These are phyloP conservation scores for Poecilia gillii DNA, from an alignment of 2,797 vertebrate genomes.

Conservation along the genomic window DNA sequence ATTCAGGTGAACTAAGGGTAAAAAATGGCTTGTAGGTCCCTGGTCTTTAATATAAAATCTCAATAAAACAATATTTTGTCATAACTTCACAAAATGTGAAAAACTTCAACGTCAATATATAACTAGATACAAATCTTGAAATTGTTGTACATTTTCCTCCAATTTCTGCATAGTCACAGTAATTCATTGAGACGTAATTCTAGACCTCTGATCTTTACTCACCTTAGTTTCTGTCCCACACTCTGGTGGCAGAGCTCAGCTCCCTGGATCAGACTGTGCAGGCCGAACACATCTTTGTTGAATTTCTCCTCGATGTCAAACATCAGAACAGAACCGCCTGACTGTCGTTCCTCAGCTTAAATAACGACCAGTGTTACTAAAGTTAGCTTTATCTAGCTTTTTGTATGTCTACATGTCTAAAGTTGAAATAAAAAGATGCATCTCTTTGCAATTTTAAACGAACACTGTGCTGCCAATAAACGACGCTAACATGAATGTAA, in stretches of 20 bases:
- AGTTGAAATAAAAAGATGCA: background rate
- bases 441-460: background rate
- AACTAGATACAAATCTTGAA: background rate
- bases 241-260: constrained; percentile 42
- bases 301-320: background rate
- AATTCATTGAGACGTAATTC: background rate
- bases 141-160: background rate
- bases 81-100: background rate
- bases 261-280: background rate
- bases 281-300: background rate
- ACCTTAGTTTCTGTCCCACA: constrained; percentile 79
- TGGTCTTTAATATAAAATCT: background rate
- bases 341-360: background rate
- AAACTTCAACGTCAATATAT: background rate
- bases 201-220: constrained; percentile 2
- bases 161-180: background rate
- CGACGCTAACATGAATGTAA: constrained; percentile 56
- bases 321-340: background rate
- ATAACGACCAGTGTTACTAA: background rate
- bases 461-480: background rate
- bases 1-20: background rate
- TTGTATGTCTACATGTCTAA: background rate
- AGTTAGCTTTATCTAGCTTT: background rate
- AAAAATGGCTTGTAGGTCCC: background rate
- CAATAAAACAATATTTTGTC: background rate